These are phyloP conservation scores for Eupithecia subfuscata DNA, from an alignment of 2,888 invertebrate genomes.

Conservation along the genomic window DNA sequence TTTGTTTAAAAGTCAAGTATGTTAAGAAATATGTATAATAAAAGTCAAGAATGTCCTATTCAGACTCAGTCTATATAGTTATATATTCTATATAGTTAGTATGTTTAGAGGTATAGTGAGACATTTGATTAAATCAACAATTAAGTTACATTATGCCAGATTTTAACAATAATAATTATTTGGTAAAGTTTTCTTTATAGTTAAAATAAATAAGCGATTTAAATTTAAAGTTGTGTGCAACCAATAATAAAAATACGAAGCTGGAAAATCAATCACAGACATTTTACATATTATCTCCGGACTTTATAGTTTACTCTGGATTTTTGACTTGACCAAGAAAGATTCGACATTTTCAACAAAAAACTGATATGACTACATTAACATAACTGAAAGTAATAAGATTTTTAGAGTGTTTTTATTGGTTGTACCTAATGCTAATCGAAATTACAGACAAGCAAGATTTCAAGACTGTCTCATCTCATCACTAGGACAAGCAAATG, in stretches of 20 bases:
- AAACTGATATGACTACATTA: no score
- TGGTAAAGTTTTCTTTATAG: neutral
- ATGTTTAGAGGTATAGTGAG: no score
- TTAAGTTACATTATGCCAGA: neutral
- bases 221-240: neutral
- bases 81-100: no score
- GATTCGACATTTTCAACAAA: no score
- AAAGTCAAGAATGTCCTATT: neutral
- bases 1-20: neutral
- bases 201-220: neutral
- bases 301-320: no score
- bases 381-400: neutral
- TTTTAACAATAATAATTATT: neutral
- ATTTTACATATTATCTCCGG: no score
- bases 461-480: constrained; percentile 29
- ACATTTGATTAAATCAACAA: neutral
- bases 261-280: no score
- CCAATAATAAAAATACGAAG: neutral
- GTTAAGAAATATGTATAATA: neutral
- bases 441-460: neutral
- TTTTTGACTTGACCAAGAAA: no score
- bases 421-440: neutral
- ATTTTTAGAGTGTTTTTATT: no score
- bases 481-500: constrained; percentile 41
- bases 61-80: no score